These are phyloP conservation scores for Chrysolina oricalcia DNA, from an alignment of 2,888 invertebrate genomes.

Conservation along the genomic window DNA sequence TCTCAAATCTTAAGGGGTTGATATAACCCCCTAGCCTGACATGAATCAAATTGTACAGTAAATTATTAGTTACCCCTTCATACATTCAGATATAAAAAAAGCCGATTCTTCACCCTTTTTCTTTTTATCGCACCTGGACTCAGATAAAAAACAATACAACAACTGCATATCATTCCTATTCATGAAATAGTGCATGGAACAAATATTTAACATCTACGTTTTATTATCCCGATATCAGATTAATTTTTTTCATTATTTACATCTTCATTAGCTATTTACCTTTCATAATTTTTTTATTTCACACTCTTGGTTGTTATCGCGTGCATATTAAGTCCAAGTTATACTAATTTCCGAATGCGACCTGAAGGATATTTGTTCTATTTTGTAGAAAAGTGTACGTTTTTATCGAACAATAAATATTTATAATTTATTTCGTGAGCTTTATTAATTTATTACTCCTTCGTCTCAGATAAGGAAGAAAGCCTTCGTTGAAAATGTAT, in stretches of 20 bases:
- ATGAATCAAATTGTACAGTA: conserved; percentile 31
- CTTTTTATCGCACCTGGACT: conserved; percentile 35
- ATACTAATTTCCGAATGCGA: conserved; percentile 50
- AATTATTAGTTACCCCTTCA: conserved; percentile 29
- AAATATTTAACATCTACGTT: conserved; percentile 40
- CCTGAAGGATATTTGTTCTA: conserved; percentile 50
- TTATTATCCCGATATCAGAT: conserved; percentile 44
- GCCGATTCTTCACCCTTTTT: conserved; percentile 15
- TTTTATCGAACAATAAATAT: conserved; percentile 61
- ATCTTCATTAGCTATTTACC: conserved; percentile 51
- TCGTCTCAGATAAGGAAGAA: conserved; percentile 53
- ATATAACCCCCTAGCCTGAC: conserved; percentile 3
- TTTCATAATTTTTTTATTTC: conserved; percentile 51
- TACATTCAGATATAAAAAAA: conserved; percentile 4
- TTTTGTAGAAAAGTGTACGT: conserved; percentile 46
- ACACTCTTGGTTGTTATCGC: conserved; percentile 46
- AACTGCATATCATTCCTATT: conserved; percentile 21
- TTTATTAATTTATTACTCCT: conserved; percentile 60
- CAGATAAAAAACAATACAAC: conserved; percentile 35
- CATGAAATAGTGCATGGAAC: conserved; percentile 30
- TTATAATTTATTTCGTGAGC: conserved; percentile 55
- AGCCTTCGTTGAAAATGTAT: conserved; percentile 22
- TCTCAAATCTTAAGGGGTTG: conserved; percentile 5
- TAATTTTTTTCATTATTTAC: conserved; percentile 50
- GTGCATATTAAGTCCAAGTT: conserved; percentile 43